Evolutionary conservation across 2,797 vertebrate species (phyloP), one percentile per base, ranked within the genome.

Genomic region (Dendrocincla tyrannina): DNA sequence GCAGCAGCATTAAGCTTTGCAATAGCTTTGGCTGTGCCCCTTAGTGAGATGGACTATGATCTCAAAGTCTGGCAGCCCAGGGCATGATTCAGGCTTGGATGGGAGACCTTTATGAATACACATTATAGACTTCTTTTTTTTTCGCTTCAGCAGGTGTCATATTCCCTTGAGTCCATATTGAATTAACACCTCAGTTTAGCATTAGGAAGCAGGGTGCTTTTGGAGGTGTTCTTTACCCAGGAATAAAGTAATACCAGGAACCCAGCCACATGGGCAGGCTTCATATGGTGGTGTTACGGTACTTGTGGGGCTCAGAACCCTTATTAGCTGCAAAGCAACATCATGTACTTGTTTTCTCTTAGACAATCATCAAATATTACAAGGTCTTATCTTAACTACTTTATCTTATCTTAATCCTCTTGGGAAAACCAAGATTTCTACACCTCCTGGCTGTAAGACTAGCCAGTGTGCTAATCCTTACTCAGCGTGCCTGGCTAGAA

Each of bases 211-310:
- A 60, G 5, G 22, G 53, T 75, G 73, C 6, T 52, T 83, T 69
- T 59, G 37, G 49, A 89, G 13, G 15, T 79, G 41, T 42, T 49
- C 52, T 85, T 81, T 49, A 64, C 16, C 11, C 10, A 28, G 24
- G 17, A 75, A 78, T 39, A 53, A 80, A 49, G 28, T 41, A 67
- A 68, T 39, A 32, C 16, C 49, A 70, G 73, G 60, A 86, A 46
- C 24, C 12, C 41, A 64, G n/a, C 4, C 1, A 0, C 30, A 16
- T 3, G 5, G 11, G 30, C 0, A 0, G 66, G 17, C 37, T 30
- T 66, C 19, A 20, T 83, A 64, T 1, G 1, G 10, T 46, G 24
- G 8, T 86, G 12, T 49, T 89, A 72, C 76, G 67, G 47, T 63
- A 49, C 14, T 13, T 15, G 20, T 22, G 52, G 50, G 69, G n/a